Percentiles rank a stretch among this genome's conserved stretches.
These are phyloP conservation scores for Esperia sulphurella DNA, from an alignment of 2,888 invertebrate species.

Conservation along the genomic window DNA sequence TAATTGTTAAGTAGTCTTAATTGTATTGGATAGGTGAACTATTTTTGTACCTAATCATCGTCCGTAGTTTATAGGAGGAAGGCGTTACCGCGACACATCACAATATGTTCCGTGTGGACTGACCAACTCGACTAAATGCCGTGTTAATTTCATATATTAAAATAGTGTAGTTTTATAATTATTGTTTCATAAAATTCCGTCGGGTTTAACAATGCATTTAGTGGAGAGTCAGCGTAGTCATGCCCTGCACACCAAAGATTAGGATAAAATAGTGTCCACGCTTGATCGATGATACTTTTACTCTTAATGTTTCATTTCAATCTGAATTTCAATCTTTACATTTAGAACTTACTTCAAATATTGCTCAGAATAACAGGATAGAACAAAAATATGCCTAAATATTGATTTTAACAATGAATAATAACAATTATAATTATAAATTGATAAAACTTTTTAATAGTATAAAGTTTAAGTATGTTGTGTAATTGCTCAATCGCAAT, in stretches of 20 bases:
- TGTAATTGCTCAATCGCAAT: slow-evolving; percentile 69
- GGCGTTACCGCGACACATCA: slow-evolving; percentile 66
- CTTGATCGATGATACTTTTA: slow-evolving; percentile 39
- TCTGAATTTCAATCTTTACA: slow-evolving; percentile 18
- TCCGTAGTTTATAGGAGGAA: slow-evolving; percentile 65
- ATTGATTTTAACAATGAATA: slow-evolving; percentile 40
- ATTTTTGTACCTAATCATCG: slow-evolving; percentile 76
- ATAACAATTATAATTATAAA: slow-evolving; percentile 33
- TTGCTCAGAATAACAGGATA: slow-evolving; percentile 53
- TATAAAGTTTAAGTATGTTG: slow-evolving; percentile 24
- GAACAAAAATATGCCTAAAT: slow-evolving; percentile 48
- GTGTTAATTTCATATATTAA: slow-evolving; percentile 14
- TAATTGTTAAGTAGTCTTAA: slow-evolving; percentile 78
- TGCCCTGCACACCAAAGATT: slow-evolving; percentile 76
- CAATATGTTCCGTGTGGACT: slow-evolving; percentile 48
- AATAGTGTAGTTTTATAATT: slow-evolving; percentile 1
- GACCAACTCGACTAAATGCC: slow-evolving; percentile 42
- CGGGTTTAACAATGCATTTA: slow-evolving; percentile 29
- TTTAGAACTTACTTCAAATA: slow-evolving; percentile 37
- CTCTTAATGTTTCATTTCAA: slow-evolving; percentile 34
- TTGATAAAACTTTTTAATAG: slow-evolving; percentile 22
- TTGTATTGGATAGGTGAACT: slow-evolving; percentile 76
- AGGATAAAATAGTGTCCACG: slow-evolving; percentile 60
- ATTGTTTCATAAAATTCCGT: slow-evolving; percentile 12
- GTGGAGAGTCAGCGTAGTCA: slow-evolving; percentile 47